A percentile compares a stretch with the other conserved stretches of the same genome.
These are phyloP conservation scores for Zhengitettix transpicula DNA, from an alignment of 2,888 invertebrate species.

Conservation along the genomic window DNA sequence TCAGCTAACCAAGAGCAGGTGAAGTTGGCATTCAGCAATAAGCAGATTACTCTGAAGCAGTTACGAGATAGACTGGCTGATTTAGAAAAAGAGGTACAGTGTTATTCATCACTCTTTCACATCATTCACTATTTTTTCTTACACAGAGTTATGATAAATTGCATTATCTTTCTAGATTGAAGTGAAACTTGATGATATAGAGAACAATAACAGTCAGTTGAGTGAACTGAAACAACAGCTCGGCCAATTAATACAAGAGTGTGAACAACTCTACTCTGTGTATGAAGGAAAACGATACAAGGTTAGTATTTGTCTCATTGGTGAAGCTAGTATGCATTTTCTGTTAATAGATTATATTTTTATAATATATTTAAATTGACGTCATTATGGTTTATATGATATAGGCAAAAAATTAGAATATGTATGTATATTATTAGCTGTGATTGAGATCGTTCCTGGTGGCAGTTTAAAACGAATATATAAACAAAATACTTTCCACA, in stretches of 20 bases:
- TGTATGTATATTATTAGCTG: too few relatives aligned
- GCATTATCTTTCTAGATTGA: constrained; percentile 37
- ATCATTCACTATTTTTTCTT: constrained; percentile 1
- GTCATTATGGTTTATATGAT: not conserved
- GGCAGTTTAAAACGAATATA: too few relatives aligned
- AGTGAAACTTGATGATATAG: constrained; percentile 61
- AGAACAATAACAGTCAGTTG: constrained; percentile 60
- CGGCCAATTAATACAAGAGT: constrained; percentile 46
- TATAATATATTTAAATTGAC: not conserved
- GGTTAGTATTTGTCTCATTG: constrained; percentile 7
- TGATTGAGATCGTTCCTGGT: too few relatives aligned
- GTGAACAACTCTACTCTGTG: constrained; percentile 42
- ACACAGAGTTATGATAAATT: not conserved
- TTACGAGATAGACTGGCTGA: constrained; percentile 55
- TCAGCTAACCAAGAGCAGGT: constrained; percentile 36
- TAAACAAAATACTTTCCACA: too few relatives aligned
- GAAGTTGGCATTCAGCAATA: constrained; percentile 46
- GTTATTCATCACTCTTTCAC: constrained; percentile 1
- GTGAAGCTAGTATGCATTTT: too few relatives aligned
- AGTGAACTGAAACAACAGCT: constrained; percentile 54
- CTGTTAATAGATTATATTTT: not conserved
- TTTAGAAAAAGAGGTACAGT: constrained; percentile 41
- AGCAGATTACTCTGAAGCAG: constrained; percentile 56
- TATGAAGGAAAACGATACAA: constrained; percentile 50
- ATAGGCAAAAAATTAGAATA: not conserved